Evolutionary conservation across 2,113 vertebrate species (phyloP), one percentile per base, ranked within the genome.

Genomic region (Myanophis thanlyinensis): DNA sequence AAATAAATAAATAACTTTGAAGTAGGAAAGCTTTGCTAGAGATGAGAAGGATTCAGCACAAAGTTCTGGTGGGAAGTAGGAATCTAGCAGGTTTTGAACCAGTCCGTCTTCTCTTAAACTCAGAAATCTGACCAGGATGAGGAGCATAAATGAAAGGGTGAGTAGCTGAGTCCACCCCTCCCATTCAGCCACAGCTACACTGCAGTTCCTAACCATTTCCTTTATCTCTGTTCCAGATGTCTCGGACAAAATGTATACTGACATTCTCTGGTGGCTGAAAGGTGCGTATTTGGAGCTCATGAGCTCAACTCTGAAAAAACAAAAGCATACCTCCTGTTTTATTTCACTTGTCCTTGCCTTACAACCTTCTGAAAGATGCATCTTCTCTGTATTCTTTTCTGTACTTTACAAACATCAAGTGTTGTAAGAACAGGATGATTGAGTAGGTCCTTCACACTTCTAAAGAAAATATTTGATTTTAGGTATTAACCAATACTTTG

Each of bases 191-290:
- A 23, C 12, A 46, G 10, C 30, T 53, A 7, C 49, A 30, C 30
- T 35, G 27, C 56, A 53, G 91, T 93, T 89, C 67, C 88, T 48
- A 62, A 95, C 27, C n/a, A 91, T 49, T 93, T 54, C 90, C 53
- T 23, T 88, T 1, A 15, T 93, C 47, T 1, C 13, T 10, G 25
- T 97, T 97, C 73, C 94, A 92, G 88, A 93, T 49, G 27, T 96
- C 89, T 93, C 95, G 4, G 90, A 96, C 10, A 89, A 95, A 87
- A 93, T 94, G 93, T 91, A 92, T 10, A 73, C 90, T 3, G 20
- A 92, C 5, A 2, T 96, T 80, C 91, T 96, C 89, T 97, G 95
- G 94, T 94, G 95, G 93, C 94, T 96, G 20, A 93, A 94, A 96
- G 96, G 92, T 97, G 91, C 94, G 94, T 96, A 47, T 85, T 91